Conservation (phyloP, 2,888 invertebrate species). For the Eupithecia vulgata region DNA sequence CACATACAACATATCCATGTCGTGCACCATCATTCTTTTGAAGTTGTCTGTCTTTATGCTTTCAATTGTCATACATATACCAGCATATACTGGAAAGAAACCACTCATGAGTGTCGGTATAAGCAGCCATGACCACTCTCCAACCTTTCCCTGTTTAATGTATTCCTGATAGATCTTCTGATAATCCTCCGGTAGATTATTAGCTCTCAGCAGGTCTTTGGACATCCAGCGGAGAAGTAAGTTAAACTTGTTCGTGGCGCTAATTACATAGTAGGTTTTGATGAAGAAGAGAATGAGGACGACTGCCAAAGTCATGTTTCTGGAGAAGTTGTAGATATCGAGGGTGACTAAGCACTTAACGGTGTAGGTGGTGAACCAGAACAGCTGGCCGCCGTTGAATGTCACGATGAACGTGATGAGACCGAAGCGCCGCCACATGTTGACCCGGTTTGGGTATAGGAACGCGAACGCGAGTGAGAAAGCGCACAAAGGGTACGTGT, state of each 20-base stretch:
- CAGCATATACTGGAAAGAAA: conserved; percentile 1
- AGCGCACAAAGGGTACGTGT: background rate
- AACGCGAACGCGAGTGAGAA: conserved; percentile 7
- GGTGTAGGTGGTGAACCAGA: conserved; percentile 6
- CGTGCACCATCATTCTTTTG: conserved; percentile 11
- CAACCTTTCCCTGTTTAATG: background rate
- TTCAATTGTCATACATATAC: background rate
- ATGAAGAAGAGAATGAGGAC: background rate
- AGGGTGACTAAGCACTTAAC: background rate
- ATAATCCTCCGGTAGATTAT: background rate
- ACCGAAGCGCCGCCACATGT: background rate
- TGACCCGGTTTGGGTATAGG: background rate
- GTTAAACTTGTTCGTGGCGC: background rate
- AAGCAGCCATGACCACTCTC: background rate
- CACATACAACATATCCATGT: conserved; percentile 3
- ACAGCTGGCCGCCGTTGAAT: conserved; percentile 3
- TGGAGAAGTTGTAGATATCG: conserved; percentile 9
- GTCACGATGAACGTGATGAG: background rate
- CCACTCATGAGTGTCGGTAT: background rate
- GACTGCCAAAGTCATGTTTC: conserved; percentile 2
- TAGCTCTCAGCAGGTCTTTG: conserved; percentile 3
- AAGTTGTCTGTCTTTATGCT: background rate
- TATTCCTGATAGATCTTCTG: background rate
- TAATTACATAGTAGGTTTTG: conserved; percentile 8
- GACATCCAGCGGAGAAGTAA: conserved; percentile 1